Evolutionary conservation across 2,797 vertebrate genomes (phyloP).

Genomic region (Acipenser ruthenus): DNA sequence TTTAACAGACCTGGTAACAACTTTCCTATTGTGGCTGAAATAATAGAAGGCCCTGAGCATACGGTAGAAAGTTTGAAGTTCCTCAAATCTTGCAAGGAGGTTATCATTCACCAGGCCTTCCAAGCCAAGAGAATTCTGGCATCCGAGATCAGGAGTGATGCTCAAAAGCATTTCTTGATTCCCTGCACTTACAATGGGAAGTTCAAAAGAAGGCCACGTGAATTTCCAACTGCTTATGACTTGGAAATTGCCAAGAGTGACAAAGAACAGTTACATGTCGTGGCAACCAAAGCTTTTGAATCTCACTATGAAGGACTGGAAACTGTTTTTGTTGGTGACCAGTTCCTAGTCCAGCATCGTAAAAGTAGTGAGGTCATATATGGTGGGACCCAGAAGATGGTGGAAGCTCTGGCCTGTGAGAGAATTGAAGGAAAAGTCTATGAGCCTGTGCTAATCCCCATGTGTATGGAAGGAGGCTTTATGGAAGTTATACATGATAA

Average conservation of each 20-base stretch:
- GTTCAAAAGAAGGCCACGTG: conserved; percentile 65
- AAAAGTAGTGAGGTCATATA: conserved; percentile 42
- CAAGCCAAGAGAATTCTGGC: conserved; percentile 59
- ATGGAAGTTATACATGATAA: conserved; percentile 74
- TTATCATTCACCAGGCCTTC: conserved; percentile 61
- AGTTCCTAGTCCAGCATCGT: conserved; percentile 61
- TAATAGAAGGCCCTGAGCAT: conserved; percentile 52
- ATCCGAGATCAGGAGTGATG: conserved; percentile 64
- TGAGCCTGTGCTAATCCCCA: conserved; percentile 53
- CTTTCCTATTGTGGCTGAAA: conserved; percentile 64
- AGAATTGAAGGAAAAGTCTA: conserved; percentile 49
- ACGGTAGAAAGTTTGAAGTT: conserved; percentile 33
- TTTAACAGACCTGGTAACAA: conserved; percentile 56
- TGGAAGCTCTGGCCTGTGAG: conserved; percentile 56
- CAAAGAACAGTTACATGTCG: conserved; percentile 63
- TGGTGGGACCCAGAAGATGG: conserved; percentile 38
- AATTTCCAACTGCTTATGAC: conserved; percentile 72
- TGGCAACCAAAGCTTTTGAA: conserved; percentile 65
- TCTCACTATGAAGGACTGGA: conserved; percentile 47
- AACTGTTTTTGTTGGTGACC: conserved; percentile 63
- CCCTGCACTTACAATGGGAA: conserved; percentile 71
- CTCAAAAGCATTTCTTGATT: conserved; percentile 66
- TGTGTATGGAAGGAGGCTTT: conserved; percentile 70
- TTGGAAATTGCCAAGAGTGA: conserved; percentile 58
- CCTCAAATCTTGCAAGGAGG: conserved; percentile 48